A percentile compares a stretch with the other conserved stretches of the same genome.
Evolutionary conservation across 2,113 vertebrate genomes (phyloP).

Genomic region (Callaeas wilsoni): DNA sequence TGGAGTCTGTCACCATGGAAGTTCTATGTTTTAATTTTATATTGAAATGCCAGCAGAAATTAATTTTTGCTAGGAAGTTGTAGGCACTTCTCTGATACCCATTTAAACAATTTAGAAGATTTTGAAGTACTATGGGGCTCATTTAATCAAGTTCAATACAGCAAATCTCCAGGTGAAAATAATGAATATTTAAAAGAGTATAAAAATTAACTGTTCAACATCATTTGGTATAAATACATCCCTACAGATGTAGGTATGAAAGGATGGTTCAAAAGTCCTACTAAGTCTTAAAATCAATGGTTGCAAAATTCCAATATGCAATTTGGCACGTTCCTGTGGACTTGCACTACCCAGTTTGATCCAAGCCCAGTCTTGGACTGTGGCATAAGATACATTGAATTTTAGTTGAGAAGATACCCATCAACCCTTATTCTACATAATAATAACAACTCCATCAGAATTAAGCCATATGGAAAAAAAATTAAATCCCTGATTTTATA

Average conservation of each 20-base stretch:
- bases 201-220: neutral
- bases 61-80: constrained; percentile 45
- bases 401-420: neutral
- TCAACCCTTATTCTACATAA: neutral
- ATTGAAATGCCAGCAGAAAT: constrained; percentile 47
- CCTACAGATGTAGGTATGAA: neutral
- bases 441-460: neutral
- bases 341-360: neutral
- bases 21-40: neutral
- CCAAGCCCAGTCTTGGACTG: neutral
- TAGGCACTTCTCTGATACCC: constrained; percentile 30
- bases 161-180: constrained; percentile 53
- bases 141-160: constrained; percentile 59
- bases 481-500: neutral
- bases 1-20: neutral
- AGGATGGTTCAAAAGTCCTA: neutral
- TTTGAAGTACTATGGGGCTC: constrained; percentile 32
- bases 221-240: neutral
- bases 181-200: neutral
- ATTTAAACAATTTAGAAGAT: constrained; percentile 38
- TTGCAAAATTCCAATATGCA: neutral
- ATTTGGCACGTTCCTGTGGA: neutral
- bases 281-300: neutral
- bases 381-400: neutral
- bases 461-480: neutral